These are phyloP conservation scores for Smutsia temminckii DNA, from an alignment of 2,797 vertebrate species.

Conservation along the genomic window DNA sequence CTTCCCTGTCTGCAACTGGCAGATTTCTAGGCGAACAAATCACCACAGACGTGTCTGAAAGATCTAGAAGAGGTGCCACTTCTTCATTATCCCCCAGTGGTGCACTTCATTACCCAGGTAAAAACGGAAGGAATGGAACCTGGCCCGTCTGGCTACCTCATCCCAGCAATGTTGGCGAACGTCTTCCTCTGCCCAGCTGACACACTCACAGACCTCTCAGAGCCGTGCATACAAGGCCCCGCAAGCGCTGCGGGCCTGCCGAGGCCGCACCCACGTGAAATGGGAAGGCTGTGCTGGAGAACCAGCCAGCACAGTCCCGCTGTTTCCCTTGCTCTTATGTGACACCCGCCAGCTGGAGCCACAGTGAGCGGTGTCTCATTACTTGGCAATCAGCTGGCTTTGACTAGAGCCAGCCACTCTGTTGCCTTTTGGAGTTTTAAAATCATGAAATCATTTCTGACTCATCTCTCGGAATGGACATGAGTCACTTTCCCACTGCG, in stretches of 20 bases:
- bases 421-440: not conserved
- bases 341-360: not conserved
- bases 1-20: not conserved
- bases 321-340: not conserved
- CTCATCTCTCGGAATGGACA: not conserved
- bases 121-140: not conserved
- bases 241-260: too few relatives aligned
- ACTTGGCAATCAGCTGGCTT: not conserved
- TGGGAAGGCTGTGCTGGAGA: not conserved
- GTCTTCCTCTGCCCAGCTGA: not conserved
- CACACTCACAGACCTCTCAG: not conserved
- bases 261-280: not conserved
- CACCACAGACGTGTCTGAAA: not conserved
- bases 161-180: not conserved
- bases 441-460: not conserved
- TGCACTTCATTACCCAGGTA: not conserved
- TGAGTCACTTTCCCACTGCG: not conserved
- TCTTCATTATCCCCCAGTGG: slow-evolving; percentile 23
- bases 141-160: not conserved
- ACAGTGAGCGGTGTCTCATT: not conserved
- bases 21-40: not conserved
- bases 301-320: not conserved
- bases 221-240: not conserved
- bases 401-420: not conserved
- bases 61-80: not conserved